Base-by-base conservation (phyloP, 2,888 invertebrate genomes). In the Lamellibrachia columna region DNA sequence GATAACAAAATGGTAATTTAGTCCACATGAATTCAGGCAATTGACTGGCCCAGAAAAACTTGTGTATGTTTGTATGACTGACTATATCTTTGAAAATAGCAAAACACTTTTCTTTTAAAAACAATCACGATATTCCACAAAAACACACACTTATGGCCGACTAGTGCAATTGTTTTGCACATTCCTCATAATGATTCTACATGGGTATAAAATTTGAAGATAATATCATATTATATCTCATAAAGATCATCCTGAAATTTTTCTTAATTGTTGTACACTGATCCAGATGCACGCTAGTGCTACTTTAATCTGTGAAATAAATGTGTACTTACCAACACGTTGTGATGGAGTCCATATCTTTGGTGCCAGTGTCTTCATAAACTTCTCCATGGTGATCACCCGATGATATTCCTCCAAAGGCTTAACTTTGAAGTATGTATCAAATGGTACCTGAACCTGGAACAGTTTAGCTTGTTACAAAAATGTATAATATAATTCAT, bases 371-470 rank as follows among this genome's bases (percentile, higher is more conserved):
- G 98, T 96, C 53, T 97, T 96, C 98, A 99, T 99, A 96, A 99
- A 99, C 90, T 97, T 96, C 94, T 98, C 98, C 99, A 99, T 99
- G 53, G 98, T 97, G 90, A 99, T 97, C 0, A 98, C 98, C 95
- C 97, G 97, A 95, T 99, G 98, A 96, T 97, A 99, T 92, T 97
- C 96, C 94, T 96, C 95, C 75, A 99, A 96, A n/a, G 97, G 97
- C 93, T 98, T 97, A 1, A 98, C 97, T 94, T 96, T 97, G 96
- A 99, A 99, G 96, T 99, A 99, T 2, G 97, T 97, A 95, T 98
- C 97, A 97, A 99, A 99, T 9, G 99, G 98, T 52, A 99, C 97
- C 97, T 99, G 99, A 75, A 75, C n/a, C 75, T 75, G 75, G 75
- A 75, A 75, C 22, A 75, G 60, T 15, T 75, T 75, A 75, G 22